Conservation (phyloP, 2,113 vertebrate species). For the Pedetes capensis region DNA sequence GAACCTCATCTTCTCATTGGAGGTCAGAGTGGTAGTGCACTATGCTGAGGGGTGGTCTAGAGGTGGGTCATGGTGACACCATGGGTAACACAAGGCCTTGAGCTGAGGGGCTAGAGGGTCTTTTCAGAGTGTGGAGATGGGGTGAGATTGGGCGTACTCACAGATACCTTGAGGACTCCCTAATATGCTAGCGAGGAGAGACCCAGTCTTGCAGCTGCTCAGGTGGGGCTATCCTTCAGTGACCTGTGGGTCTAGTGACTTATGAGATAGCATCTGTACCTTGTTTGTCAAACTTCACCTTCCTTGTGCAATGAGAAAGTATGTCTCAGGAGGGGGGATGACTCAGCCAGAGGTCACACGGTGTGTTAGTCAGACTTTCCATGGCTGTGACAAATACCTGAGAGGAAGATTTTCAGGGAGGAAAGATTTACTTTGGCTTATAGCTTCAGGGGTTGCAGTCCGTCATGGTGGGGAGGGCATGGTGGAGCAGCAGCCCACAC, state of each 20-base stretch:
- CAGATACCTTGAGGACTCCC: not conserved
- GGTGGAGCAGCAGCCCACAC: too few species aligned
- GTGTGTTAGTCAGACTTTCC: not conserved
- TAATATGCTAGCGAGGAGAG: not conserved
- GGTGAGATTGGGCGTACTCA: not conserved
- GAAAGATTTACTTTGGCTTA: not conserved
- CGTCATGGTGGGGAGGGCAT: not conserved
- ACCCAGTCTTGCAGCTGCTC: not conserved
- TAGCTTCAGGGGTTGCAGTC: not conserved
- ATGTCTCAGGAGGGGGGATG: not conserved
- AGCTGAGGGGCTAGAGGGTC: not conserved
- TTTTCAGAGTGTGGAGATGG: not conserved
- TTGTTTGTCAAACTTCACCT: not conserved
- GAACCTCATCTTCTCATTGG: not conserved
- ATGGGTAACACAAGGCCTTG: not conserved
- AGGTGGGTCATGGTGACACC: not conserved
- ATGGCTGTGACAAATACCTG: not conserved
- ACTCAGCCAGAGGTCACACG: not conserved
- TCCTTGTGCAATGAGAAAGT: constrained; percentile 25
- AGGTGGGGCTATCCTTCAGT: not conserved
- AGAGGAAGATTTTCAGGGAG: too few species aligned
- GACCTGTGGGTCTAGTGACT: not conserved
- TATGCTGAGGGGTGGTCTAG: not conserved
- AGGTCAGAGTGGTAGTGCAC: not conserved
- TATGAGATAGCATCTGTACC: not conserved